Conservation (phyloP, 1,140 invertebrate genomes). For the Calliphora vicina region DNA sequence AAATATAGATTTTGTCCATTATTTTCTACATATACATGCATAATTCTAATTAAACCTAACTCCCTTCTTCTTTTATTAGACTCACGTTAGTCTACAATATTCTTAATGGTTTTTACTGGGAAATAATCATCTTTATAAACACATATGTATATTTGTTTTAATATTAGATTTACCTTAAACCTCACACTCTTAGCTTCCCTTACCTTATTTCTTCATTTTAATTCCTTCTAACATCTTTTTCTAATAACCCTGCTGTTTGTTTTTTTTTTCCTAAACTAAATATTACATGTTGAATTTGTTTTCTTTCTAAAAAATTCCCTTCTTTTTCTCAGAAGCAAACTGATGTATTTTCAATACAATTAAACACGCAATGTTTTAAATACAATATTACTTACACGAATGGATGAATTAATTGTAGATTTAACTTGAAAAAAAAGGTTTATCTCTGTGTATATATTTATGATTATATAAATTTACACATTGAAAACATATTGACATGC, state of each 20-base stretch:
- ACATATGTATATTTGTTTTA: no score
- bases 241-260: background rate
- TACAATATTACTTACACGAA: constrained; percentile 16
- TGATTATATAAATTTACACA: no score
- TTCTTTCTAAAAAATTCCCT: background rate
- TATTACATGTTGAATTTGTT: background rate
- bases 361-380: background rate
- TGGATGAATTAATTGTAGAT: background rate
- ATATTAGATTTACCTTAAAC: no score
- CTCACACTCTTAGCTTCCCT: no score
- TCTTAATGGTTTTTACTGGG: background rate
- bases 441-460: background rate
- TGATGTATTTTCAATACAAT: constrained; percentile 10
- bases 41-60: background rate
- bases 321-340: background rate
- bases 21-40: background rate
- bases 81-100: background rate
- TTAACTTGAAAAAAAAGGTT: background rate
- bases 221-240: background rate
- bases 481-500: no score
- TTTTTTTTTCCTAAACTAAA: background rate
- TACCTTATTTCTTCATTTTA: no score
- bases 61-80: background rate
- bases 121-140: background rate
- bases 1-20: no score